These are phyloP conservation scores for Micropoecilia bifurca DNA, from an alignment of 2,797 vertebrate genomes.

Conservation along the genomic window DNA sequence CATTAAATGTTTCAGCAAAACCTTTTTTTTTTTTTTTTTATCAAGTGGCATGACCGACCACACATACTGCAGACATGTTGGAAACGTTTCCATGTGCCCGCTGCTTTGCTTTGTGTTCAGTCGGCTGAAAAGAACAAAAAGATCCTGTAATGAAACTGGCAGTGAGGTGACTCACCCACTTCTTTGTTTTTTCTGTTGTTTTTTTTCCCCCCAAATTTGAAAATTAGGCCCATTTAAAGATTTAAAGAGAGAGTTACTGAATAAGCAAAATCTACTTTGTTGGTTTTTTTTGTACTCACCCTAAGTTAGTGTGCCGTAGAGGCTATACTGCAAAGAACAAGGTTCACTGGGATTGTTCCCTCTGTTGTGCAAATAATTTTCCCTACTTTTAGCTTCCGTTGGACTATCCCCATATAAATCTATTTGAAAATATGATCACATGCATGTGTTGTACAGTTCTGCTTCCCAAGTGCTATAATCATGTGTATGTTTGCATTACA, in stretches of 20 bases:
- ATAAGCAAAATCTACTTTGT: constrained; percentile 56
- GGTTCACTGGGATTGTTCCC: constrained; percentile 17
- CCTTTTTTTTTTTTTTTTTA: constrained; percentile 58
- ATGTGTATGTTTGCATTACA: background rate
- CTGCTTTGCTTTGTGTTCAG: constrained; percentile 48
- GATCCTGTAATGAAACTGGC: constrained; percentile 54
- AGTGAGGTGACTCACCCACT: constrained; percentile 68
- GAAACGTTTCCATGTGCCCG: constrained; percentile 77
- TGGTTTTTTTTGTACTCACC: constrained; percentile 25
- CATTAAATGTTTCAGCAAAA: constrained; percentile 54
- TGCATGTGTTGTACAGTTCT: background rate
- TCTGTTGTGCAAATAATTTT: background rate
- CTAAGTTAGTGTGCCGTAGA: constrained; percentile 38
- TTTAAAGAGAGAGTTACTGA: constrained; percentile 40
- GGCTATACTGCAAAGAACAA: constrained; percentile 51
- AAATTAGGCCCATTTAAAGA: constrained; percentile 38
- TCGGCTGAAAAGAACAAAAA: constrained; percentile 59
- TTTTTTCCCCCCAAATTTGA: constrained; percentile 29
- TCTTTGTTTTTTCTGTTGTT: constrained; percentile 30
- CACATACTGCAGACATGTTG: constrained; percentile 54
- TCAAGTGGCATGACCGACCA: constrained; percentile 68
- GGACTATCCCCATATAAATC: background rate
- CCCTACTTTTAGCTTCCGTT: background rate
- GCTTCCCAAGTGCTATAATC: background rate
- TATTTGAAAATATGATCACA: background rate